Percentiles rank a stretch among this genome's conserved stretches.
Evolutionary conservation across 2,888 invertebrate genomes (phyloP).

Genomic region (Drosophila subquinaria): DNA sequence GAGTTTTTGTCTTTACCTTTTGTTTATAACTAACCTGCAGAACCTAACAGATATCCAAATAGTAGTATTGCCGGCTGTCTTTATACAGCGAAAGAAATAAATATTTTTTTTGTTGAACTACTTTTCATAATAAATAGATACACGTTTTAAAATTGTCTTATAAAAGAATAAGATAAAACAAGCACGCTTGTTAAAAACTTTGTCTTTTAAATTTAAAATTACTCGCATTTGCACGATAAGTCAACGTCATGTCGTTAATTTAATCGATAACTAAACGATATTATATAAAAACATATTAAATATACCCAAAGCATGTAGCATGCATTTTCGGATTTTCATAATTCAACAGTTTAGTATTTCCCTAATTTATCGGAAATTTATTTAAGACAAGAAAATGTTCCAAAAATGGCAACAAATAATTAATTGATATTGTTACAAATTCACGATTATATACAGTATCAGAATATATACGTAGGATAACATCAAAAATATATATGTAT

Average conservation of each 20-base stretch:
- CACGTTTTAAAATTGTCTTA: background rate
- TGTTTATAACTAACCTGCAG: background rate
- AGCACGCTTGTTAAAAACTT: too few species aligned
- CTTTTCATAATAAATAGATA: too few species aligned
- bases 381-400: background rate
- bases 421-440: background rate
- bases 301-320: too few species aligned
- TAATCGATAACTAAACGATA: background rate
- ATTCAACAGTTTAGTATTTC: background rate
- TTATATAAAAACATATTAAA: background rate
- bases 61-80: background rate
- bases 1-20: background rate
- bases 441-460: background rate
- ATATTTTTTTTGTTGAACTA: background rate
- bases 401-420: background rate
- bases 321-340: background rate
- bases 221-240: too few species aligned
- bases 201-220: too few species aligned
- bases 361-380: background rate
- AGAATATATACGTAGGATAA: constrained; percentile 1
- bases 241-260: too few species aligned
- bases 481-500: constrained; percentile 22
- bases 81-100: background rate
- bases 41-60: background rate
- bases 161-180: background rate